Evolutionary conservation across 2,113 vertebrate species (phyloP), one percentile per base, ranked within the genome.

Genomic region (Podiceps cristatus): DNA sequence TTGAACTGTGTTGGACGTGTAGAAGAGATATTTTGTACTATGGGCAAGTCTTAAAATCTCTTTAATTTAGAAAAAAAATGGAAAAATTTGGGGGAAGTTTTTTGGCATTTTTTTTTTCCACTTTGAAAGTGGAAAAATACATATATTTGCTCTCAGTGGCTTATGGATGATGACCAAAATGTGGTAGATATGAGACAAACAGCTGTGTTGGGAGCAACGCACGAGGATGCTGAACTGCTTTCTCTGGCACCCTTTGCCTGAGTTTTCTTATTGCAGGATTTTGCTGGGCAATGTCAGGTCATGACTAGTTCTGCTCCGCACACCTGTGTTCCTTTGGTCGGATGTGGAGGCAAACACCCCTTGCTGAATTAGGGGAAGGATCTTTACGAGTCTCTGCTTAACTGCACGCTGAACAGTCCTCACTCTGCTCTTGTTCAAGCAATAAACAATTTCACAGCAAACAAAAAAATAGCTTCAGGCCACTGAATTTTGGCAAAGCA

Each of bases 171-270:
- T 42, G 59, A 33, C 10, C 40, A 33, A 47, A 53, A 6, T 5
- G 22, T 2, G 23, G 55, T 13, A 18, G 45, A n/a, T 5, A 7
- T 1, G 33, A 35, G 45, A 20, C 29, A 17, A 28, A 20, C 13
- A 4, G 20, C 33, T 9, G 1, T 4, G 17, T 5, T 25, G 45
- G 13, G 8, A 25, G 53, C 35, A 9, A 9, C 0, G 24, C 3
- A 33, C 25, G 64, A n/a, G 37, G 64, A 14, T 5, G 33, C n/a
- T 5, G 7, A 27, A 7, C 45, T 10, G 33, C 44, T 18, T n/a
- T 9, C 58, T 8, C 18, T 9, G 23, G 13, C 44, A 7, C 31
- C 1, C 4, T 27, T 31, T 9, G 33, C 53, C n/a, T 15, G 33
- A 42, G 35, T 31, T 53, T 28, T 7, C 19, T 24, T 12, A 4